Evolutionary conservation across 2,113 vertebrate genomes (phyloP).

Genomic region (Macrotis lagotis): DNA sequence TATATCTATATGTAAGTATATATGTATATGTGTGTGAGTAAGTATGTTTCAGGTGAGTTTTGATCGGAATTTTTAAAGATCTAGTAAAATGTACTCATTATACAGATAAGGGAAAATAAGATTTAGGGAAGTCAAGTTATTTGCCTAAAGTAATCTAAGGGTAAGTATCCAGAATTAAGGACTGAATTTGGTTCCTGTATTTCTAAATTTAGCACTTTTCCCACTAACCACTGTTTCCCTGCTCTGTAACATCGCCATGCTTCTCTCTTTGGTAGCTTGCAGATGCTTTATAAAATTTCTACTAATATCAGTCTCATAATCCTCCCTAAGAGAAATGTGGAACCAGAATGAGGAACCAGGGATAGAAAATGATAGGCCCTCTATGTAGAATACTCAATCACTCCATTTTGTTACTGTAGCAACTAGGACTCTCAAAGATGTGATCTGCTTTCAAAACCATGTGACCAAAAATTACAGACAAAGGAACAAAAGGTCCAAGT

Average conservation of each 20-base stretch:
- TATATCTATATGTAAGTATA: too few species aligned
- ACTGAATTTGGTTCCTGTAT: not conserved
- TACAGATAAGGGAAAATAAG: not conserved
- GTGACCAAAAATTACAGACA: conserved; percentile 72
- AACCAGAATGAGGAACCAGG: not conserved
- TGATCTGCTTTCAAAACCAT: conserved; percentile 69
- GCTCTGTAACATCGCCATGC: not conserved
- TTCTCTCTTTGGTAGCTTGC: not conserved
- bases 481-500: conserved; percentile 72
- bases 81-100: not conserved
- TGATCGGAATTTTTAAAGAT: not conserved
- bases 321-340: not conserved
- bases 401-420: conserved; percentile 71
- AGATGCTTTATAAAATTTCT: not conserved
- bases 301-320: not conserved
- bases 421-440: conserved; percentile 60
- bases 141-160: not conserved
- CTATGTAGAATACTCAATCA: conserved; percentile 10
- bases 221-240: not conserved
- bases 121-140: not conserved
- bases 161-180: not conserved
- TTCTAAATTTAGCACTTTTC: not conserved
- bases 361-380: not conserved
- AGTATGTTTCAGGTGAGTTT: not conserved
- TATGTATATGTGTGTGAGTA: not conserved